Conservation (phyloP, 2,888 invertebrate species). For the Eupithecia centaureata region DNA sequence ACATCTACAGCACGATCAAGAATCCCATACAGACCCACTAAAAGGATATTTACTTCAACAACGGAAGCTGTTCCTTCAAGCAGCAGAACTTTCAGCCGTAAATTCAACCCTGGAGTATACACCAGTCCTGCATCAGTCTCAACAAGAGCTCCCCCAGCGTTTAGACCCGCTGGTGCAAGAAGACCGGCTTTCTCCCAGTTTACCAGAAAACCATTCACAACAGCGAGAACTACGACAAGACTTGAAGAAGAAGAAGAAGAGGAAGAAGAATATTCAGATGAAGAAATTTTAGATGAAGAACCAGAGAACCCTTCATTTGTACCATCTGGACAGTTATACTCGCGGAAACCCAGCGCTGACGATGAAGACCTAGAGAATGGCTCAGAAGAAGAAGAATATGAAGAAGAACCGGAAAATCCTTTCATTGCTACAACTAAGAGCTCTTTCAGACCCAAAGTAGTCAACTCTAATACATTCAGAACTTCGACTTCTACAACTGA, state of each 20-base stretch:
- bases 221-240: constrained; percentile 70
- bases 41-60: constrained; percentile 70
- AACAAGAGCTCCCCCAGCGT: constrained; percentile 57
- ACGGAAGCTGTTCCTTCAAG: constrained; percentile 72
- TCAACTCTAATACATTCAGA: constrained; percentile 77
- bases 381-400: constrained; percentile 55
- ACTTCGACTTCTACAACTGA: constrained; percentile 74
- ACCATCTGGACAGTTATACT: constrained; percentile 73
- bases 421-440: constrained; percentile 62
- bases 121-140: constrained; percentile 71
- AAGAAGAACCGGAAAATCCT: constrained; percentile 48
- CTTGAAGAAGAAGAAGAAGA: constrained; percentile 52
- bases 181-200: constrained; percentile 67
- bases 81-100: constrained; percentile 76
- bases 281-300: constrained; percentile 68
- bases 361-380: constrained; percentile 58
- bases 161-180: constrained; percentile 62
- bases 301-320: constrained; percentile 74
- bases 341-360: constrained; percentile 64
- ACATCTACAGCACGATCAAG: constrained; percentile 61
- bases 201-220: constrained; percentile 72
- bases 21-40: constrained; percentile 72
- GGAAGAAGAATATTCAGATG: constrained; percentile 70
- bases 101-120: constrained; percentile 76
- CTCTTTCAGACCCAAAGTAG: constrained; percentile 65